These are phyloP conservation scores for Pecten maximus DNA, from an alignment of 2,888 invertebrate genomes.

Conservation along the genomic window DNA sequence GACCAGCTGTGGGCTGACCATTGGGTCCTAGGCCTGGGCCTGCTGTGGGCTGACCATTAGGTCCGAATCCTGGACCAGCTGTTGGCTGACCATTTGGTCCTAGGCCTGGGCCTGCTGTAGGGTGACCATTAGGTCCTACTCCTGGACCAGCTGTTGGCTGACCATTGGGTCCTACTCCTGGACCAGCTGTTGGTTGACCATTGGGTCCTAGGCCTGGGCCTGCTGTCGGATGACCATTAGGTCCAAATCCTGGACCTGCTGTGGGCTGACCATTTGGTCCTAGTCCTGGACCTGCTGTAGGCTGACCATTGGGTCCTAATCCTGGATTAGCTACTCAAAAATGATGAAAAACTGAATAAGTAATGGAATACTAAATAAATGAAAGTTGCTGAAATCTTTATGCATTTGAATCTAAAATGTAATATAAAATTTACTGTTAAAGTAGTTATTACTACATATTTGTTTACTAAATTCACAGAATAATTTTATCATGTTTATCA, in stretches of 20 bases:
- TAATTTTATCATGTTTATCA: too few species aligned
- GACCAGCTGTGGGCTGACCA: slow-evolving; percentile 2
- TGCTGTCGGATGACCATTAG: not conserved
- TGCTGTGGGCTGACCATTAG: not conserved
- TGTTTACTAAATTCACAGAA: too few species aligned
- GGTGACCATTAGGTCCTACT: not conserved
- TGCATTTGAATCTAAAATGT: too few species aligned
- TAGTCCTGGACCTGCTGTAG: not conserved
- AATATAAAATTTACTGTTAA: too few species aligned
- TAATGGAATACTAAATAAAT: too few species aligned
- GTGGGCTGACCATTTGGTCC: not conserved
- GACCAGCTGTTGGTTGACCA: slow-evolving; percentile 15
- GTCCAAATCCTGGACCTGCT: not conserved
- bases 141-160: slow-evolving; percentile 36
- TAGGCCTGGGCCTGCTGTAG: not conserved
- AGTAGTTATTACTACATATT: too few species aligned
- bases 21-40: not conserved
- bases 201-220: not conserved
- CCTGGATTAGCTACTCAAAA: too few species aligned
- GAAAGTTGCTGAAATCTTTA: too few species aligned
- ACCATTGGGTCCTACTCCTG: slow-evolving; percentile 37
- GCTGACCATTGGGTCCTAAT: too few species aligned
- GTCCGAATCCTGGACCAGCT: not conserved
- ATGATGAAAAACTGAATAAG: too few species aligned
- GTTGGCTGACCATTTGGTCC: not conserved